These are phyloP conservation scores for Sinocyclocheilus rhinocerous DNA, from an alignment of 2,113 vertebrate species.

Conservation along the genomic window DNA sequence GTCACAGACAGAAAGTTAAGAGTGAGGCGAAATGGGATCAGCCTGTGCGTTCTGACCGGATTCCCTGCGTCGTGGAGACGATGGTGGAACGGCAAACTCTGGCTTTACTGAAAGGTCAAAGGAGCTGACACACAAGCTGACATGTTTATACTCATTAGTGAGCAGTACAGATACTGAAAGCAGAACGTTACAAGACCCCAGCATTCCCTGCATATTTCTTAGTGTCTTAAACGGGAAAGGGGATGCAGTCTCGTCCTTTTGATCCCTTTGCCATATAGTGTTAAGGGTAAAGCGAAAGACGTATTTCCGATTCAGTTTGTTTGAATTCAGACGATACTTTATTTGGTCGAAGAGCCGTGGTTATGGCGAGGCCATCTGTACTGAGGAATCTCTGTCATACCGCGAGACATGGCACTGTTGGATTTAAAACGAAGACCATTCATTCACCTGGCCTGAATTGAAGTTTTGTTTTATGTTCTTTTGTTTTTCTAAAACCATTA, in stretches of 20 bases:
- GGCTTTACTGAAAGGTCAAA: slow-evolving; percentile 74
- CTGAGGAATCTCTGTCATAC: slow-evolving; percentile 54
- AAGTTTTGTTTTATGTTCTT: slow-evolving; percentile 62
- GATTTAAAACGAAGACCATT: slow-evolving; percentile 78
- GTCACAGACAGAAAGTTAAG: slow-evolving; percentile 36
- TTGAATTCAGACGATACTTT: slow-evolving; percentile 68
- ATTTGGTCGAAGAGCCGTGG: slow-evolving; percentile 76
- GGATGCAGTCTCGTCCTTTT: slow-evolving; percentile 70
- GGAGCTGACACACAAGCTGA: slow-evolving; percentile 51
- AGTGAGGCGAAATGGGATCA: neutral
- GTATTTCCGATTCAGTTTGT: slow-evolving; percentile 78
- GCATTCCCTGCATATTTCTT: slow-evolving; percentile 91
- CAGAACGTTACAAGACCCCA: slow-evolving; percentile 82
- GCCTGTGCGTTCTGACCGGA: neutral
- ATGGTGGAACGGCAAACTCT: slow-evolving; percentile 70
- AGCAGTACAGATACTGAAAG: slow-evolving; percentile 83
- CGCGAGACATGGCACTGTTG: slow-evolving; percentile 58
- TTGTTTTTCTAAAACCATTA: slow-evolving; percentile 64
- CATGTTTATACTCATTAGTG: slow-evolving; percentile 69
- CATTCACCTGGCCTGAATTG: slow-evolving; percentile 80
- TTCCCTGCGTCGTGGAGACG: neutral
- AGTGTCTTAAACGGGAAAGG: slow-evolving; percentile 92
- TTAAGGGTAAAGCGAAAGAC: slow-evolving; percentile 83
- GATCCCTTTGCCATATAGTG: slow-evolving; percentile 88
- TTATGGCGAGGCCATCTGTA: slow-evolving; percentile 63